Conservation (phyloP, 2,888 invertebrate species). For the Napeogenes sylphis region DNA sequence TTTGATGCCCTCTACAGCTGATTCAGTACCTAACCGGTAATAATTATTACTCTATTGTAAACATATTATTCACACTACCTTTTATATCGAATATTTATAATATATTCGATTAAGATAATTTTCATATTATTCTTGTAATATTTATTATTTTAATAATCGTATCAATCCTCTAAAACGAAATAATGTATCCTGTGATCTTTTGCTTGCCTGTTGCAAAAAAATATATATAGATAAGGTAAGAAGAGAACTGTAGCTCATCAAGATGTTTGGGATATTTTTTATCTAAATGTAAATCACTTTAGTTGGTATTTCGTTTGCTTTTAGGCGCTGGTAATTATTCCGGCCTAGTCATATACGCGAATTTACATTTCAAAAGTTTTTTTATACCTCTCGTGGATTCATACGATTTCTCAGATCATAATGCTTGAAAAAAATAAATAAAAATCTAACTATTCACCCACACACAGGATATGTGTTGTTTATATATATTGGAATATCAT, state of each 20-base stretch:
- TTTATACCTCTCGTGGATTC: constrained; percentile 2
- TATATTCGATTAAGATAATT: no score
- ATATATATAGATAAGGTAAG: constrained; percentile 15
- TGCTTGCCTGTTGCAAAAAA: constrained; percentile 2
- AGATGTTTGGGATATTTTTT: constrained; percentile 22
- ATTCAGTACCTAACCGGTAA: no score
- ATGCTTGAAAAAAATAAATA: neutral
- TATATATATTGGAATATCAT: no score
- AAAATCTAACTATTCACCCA: constrained; percentile 1
- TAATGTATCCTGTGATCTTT: no score
- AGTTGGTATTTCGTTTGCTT: constrained; percentile 17
- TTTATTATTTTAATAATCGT: no score
- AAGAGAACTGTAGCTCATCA: constrained; percentile 12
- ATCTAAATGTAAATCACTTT: constrained; percentile 28
- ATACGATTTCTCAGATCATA: neutral
- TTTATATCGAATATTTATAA: no score
- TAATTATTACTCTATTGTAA: no score
- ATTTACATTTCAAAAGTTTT: constrained; percentile 30
- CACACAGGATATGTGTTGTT: no score
- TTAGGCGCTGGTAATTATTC: constrained; percentile 20
- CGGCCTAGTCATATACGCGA: constrained; percentile 21
- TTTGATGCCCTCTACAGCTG: no score
- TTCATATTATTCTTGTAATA: no score
- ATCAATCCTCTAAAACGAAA: no score
- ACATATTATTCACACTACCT: no score